Evolutionary conservation across 2,888 invertebrate genomes (phyloP).

Genomic region (Drymonia ruficornis): DNA sequence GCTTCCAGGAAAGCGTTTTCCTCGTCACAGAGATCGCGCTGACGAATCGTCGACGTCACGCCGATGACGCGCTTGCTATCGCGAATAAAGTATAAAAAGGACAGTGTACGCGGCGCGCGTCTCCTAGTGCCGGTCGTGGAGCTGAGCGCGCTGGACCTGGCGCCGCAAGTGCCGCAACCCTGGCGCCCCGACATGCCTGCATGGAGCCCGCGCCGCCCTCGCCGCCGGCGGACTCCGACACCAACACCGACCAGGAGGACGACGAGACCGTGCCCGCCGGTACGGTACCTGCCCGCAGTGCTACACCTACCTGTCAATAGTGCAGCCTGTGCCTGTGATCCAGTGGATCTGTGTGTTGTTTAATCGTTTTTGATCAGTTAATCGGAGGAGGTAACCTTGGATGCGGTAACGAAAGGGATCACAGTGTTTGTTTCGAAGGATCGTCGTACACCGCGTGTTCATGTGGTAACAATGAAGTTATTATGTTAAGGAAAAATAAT

Average conservation of each 20-base stretch:
- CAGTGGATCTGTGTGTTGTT: background rate
- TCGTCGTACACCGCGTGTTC: background rate
- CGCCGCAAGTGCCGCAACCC: constrained; percentile 55
- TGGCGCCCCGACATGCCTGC: constrained; percentile 79
- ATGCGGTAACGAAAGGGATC: constrained; percentile 3
- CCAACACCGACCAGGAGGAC: constrained; percentile 51
- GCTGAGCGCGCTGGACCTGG: constrained; percentile 26
- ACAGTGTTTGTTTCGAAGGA: background rate
- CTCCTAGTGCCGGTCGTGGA: constrained; percentile 59
- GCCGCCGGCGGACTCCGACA: constrained; percentile 48
- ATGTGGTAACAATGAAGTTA: background rate
- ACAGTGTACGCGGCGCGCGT: constrained; percentile 55
- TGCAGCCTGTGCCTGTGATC: background rate
- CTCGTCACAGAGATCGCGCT: constrained; percentile 63
- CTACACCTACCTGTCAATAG: background rate
- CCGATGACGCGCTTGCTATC: constrained; percentile 61
- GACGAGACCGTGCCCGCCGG: constrained; percentile 83
- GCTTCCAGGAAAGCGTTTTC: constrained; percentile 82
- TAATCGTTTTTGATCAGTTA: background rate
- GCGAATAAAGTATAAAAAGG: constrained; percentile 71
- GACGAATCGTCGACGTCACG: constrained; percentile 74
- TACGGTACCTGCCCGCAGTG: constrained; percentile 49
- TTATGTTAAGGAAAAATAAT: background rate
- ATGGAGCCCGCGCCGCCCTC: constrained; percentile 64
- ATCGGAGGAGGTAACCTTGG: background rate